These are phyloP conservation scores for Melinopterus prodromus DNA, from an alignment of 2,888 invertebrate species.

Conservation along the genomic window DNA sequence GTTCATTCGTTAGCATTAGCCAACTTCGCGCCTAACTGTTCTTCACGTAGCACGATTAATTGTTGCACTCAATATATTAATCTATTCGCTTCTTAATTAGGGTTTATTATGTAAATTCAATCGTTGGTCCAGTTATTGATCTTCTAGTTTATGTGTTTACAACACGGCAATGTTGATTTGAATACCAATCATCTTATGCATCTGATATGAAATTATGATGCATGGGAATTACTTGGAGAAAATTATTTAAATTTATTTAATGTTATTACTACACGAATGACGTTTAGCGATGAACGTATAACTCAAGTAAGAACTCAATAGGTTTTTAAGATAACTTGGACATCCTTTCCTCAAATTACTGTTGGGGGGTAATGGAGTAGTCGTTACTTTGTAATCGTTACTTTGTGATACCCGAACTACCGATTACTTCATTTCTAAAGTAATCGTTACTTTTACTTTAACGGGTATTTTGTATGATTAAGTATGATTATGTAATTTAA, in stretches of 20 bases:
- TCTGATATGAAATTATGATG: background rate
- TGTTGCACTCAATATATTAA: background rate
- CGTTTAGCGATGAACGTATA: too few species aligned
- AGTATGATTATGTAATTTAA: too few species aligned
- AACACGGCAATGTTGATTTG: background rate
- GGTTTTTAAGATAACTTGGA: too few species aligned
- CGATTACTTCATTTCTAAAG: too few species aligned
- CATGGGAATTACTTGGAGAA: background rate
- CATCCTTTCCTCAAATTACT: too few species aligned
- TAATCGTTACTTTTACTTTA: too few species aligned
- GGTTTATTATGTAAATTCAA: background rate
- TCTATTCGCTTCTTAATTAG: background rate
- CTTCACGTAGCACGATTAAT: background rate
- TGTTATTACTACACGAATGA: too few species aligned
- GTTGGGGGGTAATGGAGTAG: too few species aligned
- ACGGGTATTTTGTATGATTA: too few species aligned
- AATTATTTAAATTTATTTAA: background rate
- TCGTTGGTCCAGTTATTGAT: background rate
- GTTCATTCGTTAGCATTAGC: constrained; percentile 4
- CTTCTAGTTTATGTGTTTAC: background rate
- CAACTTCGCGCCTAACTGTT: constrained; percentile 4
- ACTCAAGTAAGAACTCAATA: too few species aligned
- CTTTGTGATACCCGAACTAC: too few species aligned
- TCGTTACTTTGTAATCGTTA: too few species aligned
- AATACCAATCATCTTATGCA: background rate